Percentiles rank a stretch among this genome's conserved stretches.
phyloP scores from a whole-genome alignment of 1,140 invertebrate species.

The Drosophila nigromelanica region DNA sequence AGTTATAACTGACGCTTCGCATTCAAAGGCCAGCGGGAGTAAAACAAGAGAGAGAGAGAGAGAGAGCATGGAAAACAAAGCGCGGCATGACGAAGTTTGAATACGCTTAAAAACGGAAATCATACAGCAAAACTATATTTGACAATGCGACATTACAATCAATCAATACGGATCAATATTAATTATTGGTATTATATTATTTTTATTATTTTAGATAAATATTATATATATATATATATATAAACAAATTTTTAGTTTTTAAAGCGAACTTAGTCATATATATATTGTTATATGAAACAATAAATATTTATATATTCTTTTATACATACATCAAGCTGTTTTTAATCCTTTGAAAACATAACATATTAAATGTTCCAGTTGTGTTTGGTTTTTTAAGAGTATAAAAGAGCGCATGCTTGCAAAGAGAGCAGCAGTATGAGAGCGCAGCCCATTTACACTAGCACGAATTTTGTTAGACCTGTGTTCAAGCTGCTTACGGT shows the following conservation, averaged over 20 bases:
- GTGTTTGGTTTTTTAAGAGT: background rate
- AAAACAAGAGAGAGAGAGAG: constrained; percentile 14
- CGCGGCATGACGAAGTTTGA: background rate
- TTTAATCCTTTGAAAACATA: background rate
- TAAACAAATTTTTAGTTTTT: background rate
- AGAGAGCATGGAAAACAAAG: background rate
- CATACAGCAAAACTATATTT: too few relatives aligned
- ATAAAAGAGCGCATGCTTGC: constrained; percentile 42
- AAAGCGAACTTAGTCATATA: too few relatives aligned
- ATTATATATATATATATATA: too few relatives aligned
- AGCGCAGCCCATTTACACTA: constrained; percentile 27
- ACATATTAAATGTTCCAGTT: background rate
- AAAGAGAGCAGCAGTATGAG: constrained; percentile 30
- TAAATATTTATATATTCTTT: background rate
- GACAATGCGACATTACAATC: background rate
- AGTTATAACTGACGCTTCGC: constrained; percentile 56
- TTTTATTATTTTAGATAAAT: too few relatives aligned
- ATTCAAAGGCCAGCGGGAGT: constrained; percentile 50
- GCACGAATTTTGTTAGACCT: background rate
- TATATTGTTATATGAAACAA: too few relatives aligned
- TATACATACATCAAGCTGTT: too few relatives aligned
- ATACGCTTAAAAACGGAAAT: constrained; percentile 6
- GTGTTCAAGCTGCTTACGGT: background rate
- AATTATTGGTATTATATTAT: too few relatives aligned
- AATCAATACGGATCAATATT: background rate